Conservation (phyloP, 2,113 vertebrate species). For the Triplophysa siluroides region DNA sequence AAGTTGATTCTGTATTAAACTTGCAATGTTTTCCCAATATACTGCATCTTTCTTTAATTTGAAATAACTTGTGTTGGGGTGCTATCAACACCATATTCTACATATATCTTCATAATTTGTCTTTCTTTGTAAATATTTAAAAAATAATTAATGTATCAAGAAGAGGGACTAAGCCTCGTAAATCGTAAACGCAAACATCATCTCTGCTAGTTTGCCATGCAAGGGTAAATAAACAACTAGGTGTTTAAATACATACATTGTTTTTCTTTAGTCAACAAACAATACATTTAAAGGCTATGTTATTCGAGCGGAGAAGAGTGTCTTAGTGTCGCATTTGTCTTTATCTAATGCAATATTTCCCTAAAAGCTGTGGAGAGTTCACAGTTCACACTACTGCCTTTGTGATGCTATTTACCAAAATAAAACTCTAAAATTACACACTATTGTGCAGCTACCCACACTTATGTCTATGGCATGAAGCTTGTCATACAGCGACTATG, state of each 20-base stretch:
- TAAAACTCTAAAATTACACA: constrained; percentile 8
- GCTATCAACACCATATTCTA: background rate
- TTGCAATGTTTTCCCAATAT: background rate
- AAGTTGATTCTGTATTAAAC: background rate
- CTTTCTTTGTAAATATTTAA: too few relatives aligned
- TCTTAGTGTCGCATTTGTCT: background rate
- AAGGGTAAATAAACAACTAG: too few relatives aligned
- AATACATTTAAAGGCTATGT: too few relatives aligned
- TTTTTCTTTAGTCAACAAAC: too few relatives aligned
- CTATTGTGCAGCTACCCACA: constrained; percentile 1
- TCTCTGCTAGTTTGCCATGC: too few relatives aligned
- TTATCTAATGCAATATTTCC: constrained; percentile 33
- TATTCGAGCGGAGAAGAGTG: too few relatives aligned
- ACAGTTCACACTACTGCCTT: background rate
- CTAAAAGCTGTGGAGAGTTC: constrained; percentile 37
- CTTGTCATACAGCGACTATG: background rate
- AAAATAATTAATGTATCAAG: too few relatives aligned
- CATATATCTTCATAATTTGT: too few relatives aligned
- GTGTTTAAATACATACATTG: too few relatives aligned
- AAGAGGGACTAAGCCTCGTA: too few relatives aligned
- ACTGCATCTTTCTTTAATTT: background rate
- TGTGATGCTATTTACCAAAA: constrained; percentile 10
- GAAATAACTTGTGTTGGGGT: background rate
- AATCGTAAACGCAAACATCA: background rate
- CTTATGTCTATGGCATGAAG: background rate